These are phyloP conservation scores for Hymenopus coronatus DNA, from an alignment of 2,888 invertebrate species.

Conservation along the genomic window DNA sequence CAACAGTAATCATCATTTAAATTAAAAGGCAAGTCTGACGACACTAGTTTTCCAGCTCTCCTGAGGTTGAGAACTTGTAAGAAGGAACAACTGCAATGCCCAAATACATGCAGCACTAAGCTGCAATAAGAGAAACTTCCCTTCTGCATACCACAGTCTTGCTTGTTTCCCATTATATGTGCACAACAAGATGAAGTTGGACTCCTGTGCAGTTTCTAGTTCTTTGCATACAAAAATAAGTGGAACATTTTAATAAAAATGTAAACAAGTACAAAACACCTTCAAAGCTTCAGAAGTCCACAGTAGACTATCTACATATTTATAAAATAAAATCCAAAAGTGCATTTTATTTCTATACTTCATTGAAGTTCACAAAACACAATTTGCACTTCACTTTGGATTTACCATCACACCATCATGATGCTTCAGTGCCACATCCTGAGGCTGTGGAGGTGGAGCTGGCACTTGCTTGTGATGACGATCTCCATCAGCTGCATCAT, in stretches of 20 bases:
- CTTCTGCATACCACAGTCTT: neutral
- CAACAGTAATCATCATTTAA: neutral
- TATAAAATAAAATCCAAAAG: neutral
- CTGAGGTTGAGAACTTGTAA: neutral
- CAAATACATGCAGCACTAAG: neutral
- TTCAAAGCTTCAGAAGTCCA: neutral
- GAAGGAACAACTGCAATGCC: neutral
- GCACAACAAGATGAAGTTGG: neutral
- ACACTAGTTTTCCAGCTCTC: neutral
- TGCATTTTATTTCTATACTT: neutral
- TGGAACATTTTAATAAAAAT: neutral
- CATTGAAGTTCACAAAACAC: neutral
- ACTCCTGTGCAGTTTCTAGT: neutral
- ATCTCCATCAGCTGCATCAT: slow-evolving; percentile 46
- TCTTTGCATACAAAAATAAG: neutral
- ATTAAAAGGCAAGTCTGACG: neutral
- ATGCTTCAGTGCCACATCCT: neutral
- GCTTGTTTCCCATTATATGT: neutral
- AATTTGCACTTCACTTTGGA: slow-evolving; percentile 29
- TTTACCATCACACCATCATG: slow-evolving; percentile 35
- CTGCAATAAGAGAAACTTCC: neutral
- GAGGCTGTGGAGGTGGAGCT: neutral
- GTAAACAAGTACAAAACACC: neutral
- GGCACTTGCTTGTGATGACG: slow-evolving; percentile 45
- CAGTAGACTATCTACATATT: neutral